A percentile compares a stretch with the other conserved stretches of the same genome.
Conservation (phyloP, 2,113 vertebrate genomes). For the Macroglossus sobrinus region DNA sequence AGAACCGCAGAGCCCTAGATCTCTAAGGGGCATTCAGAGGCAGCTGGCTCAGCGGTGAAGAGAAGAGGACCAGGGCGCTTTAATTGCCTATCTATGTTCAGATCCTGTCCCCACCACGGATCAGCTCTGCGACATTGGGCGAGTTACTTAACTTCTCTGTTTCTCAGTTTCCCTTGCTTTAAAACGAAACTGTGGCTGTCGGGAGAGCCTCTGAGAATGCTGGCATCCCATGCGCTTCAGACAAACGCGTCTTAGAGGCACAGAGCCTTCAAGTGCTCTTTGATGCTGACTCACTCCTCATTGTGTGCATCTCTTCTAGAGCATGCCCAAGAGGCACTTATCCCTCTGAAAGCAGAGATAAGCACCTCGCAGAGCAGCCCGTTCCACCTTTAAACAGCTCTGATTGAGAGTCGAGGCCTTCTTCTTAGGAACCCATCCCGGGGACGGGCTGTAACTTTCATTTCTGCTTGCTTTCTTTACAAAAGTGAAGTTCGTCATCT, state of each 20-base stretch:
- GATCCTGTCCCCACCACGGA: neutral
- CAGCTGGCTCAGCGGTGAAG: neutral
- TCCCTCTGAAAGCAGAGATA: neutral
- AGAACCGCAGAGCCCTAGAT: neutral
- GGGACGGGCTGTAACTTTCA: neutral
- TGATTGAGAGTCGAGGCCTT: neutral
- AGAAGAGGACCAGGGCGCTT: neutral
- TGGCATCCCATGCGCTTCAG: neutral
- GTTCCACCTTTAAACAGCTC: neutral
- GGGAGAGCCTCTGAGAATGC: neutral
- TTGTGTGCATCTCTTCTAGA: rapidly evolving
- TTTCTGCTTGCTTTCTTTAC: neutral
- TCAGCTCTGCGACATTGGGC: neutral
- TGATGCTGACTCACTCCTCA: too few species aligned
- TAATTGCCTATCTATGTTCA: neutral
- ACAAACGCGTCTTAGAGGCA: neutral
- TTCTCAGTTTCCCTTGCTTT: neutral
- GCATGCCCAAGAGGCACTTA: too few species aligned
- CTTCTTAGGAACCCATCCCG: rapidly evolving
- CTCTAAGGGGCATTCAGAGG: neutral
- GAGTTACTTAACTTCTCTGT: neutral
- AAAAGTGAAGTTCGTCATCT: neutral
- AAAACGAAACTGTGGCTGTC: neutral
- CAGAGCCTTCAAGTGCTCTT: neutral
- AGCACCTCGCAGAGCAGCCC: neutral